Evolutionary conservation across 2,797 vertebrate species (phyloP).

Genomic region (Coracias cyanogaster): DNA sequence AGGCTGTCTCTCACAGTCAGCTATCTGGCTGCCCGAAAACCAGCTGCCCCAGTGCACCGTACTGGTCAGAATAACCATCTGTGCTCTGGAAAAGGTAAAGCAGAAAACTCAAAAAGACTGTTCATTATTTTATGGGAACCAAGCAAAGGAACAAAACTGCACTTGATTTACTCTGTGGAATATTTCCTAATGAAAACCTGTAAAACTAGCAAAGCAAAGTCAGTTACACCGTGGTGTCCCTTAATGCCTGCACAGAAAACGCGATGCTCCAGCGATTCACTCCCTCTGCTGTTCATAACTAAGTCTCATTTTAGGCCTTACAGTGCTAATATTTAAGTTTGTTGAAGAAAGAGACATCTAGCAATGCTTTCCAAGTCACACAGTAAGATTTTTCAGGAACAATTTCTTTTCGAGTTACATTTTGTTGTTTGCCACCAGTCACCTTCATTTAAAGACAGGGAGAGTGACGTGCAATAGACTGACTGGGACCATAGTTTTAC

Average conservation of each 20-base stretch:
- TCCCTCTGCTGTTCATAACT: conserved; percentile 6
- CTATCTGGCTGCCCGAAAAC: not conserved
- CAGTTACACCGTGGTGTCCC: not conserved
- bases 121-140: not conserved
- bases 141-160: not conserved
- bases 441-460: not conserved
- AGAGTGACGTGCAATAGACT: not conserved
- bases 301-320: not conserved
- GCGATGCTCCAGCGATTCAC: not conserved
- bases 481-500: not conserved
- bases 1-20: not conserved
- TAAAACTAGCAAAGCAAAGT: not conserved
- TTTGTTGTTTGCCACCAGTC: not conserved
- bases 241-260: not conserved
- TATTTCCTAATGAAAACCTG: not conserved
- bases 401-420: not conserved
- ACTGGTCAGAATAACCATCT: not conserved
- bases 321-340: not conserved
- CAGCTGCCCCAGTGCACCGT: not conserved
- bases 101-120: not conserved
- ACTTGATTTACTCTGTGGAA: not conserved
- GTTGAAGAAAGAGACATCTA: not conserved
- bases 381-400: not conserved
- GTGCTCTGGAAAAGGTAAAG: not conserved
- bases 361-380: not conserved